Base-by-base conservation (phyloP, 1,140 invertebrate species). In the Conopomorpha cramerella region DNA sequence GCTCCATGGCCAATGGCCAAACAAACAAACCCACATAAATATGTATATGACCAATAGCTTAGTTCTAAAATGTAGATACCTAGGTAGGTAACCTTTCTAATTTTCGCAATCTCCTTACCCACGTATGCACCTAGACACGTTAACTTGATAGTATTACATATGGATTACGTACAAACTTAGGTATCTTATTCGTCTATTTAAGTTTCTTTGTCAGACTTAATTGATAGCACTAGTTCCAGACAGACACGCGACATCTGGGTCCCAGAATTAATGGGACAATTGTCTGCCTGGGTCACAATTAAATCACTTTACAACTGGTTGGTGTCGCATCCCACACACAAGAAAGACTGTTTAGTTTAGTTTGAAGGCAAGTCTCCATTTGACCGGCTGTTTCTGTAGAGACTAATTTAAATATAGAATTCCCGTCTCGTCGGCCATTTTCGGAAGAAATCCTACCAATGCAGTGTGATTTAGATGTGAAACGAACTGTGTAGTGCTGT, bases 331-430 rank as follows among this genome's bases (percentile, higher is more conserved):
- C 63, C 63, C 39, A n/a, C 39, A 36, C 39, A 36, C 34, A 18
- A 12, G 16, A n/a, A n/a, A 23, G n/a, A 27, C 30, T 37, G 26
- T 38, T 29, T 45, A 49, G 50, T 46, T 58, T 54, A 55, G 33
- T 54, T 45, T 52, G 42, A 41, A 55, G 44, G 52, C 52, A 49
- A 51, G 49, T 43, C 60, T 49, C 51, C 51, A 43, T 52, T 49
- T 39, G 41, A 17, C 39, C 35, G 42, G 36, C 49, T 52, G 54
- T 66, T 72, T 74, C 10, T 59, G 52, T 46, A 63, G 50, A 62
- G 71, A 71, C 59, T 53, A 44, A 46, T 59, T 61, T 74, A 74
- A 68, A 64, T 63, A 70, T 74, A 74, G 70, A 74, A 72, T 70
- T 55, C 66, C 65, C 65, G 65, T 55, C 66, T 63, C 65, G 65